phyloP scores from a whole-genome alignment of 2,888 invertebrate genomes.

The Liodrosophila aerea region DNA sequence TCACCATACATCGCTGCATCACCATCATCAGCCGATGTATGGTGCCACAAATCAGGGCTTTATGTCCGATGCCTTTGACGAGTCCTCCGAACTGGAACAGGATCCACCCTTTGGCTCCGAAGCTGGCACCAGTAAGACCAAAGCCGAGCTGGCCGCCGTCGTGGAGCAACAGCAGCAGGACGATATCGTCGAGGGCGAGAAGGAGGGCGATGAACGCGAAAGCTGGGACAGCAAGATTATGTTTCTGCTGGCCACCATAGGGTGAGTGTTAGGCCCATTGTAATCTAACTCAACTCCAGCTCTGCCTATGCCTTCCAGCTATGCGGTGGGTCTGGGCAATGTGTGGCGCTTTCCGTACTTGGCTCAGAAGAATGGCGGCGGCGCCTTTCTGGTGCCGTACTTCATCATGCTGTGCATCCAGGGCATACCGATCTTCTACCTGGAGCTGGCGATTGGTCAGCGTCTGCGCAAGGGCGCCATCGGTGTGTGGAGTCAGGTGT shows the following conservation, averaged over 20 bases:
- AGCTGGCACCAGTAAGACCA: constrained; percentile 79
- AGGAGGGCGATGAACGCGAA: constrained; percentile 89
- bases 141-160: constrained; percentile 63
- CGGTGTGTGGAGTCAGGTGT: constrained; percentile 95
- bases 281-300: too few relatives aligned
- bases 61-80: constrained; percentile 81
- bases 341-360: constrained; percentile 98
- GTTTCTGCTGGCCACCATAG: constrained; percentile 95
- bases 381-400: constrained; percentile 98
- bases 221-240: constrained; percentile 97
- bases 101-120: constrained; percentile 77
- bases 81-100: constrained; percentile 78
- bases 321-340: constrained; percentile 96
- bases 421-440: constrained; percentile 97
- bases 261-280: constrained; percentile 81
- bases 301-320: too few relatives aligned
- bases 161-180: constrained; percentile 53
- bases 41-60: constrained; percentile 95
- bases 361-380: constrained; percentile 97
- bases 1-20: constrained; percentile 72
- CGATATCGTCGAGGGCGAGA: constrained; percentile 87
- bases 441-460: constrained; percentile 97
- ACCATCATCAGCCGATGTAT: constrained; percentile 85
- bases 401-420: constrained; percentile 97
- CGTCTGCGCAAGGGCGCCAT: constrained; percentile 95